Evolutionary conservation across 2,797 vertebrate species (phyloP).

Genomic region (Gymnopithys bicolor): DNA sequence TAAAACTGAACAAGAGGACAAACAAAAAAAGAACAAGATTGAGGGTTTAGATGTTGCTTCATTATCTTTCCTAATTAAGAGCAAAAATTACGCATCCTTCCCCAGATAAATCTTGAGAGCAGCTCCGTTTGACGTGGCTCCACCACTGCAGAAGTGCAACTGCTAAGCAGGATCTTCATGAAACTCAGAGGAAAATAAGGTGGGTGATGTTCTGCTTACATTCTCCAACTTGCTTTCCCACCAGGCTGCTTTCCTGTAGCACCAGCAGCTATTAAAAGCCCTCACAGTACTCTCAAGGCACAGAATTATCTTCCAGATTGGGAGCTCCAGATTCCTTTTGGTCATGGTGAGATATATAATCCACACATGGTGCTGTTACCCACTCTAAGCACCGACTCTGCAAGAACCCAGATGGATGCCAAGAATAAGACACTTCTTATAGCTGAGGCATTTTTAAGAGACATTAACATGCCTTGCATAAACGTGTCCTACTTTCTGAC

Average conservation of each 20-base stretch:
- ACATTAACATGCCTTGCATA: conserved; percentile 42
- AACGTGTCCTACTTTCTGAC: conserved; percentile 51
- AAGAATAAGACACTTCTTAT: conserved; percentile 59
- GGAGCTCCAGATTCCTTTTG: conserved; percentile 50
- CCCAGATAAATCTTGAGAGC: not conserved
- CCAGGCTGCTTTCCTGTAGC: conserved; percentile 2
- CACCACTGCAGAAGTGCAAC: not conserved
- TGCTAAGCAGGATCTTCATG: not conserved
- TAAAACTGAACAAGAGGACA: not conserved
- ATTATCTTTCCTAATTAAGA: not conserved
- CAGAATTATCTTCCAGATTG: conserved; percentile 52
- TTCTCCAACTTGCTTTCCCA: not conserved
- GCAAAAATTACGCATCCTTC: not conserved
- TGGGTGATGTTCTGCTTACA: conserved; percentile 36
- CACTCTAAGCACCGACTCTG: conserved; percentile 11
- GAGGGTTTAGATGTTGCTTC: not conserved
- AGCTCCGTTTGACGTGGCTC: not conserved
- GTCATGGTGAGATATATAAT: conserved; percentile 41
- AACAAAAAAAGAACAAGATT: not conserved
- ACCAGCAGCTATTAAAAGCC: conserved; percentile 47
- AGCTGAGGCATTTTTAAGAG: conserved; percentile 48
- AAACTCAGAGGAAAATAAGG: conserved; percentile 30
- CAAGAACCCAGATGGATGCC: conserved; percentile 55
- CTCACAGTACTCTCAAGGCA: not conserved
- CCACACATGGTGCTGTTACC: conserved; percentile 34